phyloP scores from a whole-genome alignment of 2,113 vertebrate species.

The Poeciliopsis retropinna region DNA sequence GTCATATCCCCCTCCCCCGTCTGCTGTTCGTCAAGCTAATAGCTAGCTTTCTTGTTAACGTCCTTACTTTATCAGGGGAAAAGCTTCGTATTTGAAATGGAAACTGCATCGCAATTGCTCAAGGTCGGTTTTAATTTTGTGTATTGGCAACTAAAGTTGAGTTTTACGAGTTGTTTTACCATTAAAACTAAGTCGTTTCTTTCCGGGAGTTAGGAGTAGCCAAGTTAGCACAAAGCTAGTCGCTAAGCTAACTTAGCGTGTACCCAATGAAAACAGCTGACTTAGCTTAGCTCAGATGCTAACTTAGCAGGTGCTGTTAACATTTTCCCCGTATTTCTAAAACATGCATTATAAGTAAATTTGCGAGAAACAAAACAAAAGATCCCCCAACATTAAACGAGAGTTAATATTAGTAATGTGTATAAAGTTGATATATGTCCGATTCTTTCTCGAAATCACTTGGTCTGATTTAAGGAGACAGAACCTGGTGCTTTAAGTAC shows the following conservation, averaged over 20 bases:
- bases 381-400: no score
- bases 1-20: background rate
- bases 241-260: constrained; percentile 20
- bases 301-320: constrained; percentile 1
- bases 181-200: background rate
- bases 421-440: background rate
- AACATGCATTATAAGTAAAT: no score
- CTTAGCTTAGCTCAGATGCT: constrained; percentile 17
- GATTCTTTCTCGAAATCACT: background rate
- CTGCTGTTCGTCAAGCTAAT: constrained; percentile 30
- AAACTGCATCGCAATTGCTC: constrained; percentile 10
- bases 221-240: constrained; percentile 46
- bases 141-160: rapidly evolving
- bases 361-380: background rate
- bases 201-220: background rate
- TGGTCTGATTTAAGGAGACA: background rate
- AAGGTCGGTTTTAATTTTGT: constrained; percentile 29
- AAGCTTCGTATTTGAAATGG: background rate
- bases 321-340: background rate
- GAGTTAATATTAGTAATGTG: no score
- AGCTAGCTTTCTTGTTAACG: constrained; percentile 37
- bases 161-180: background rate
- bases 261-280: background rate
- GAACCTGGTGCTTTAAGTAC: background rate
- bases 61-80: constrained; percentile 39